A percentile compares a stretch with the other conserved stretches of the same genome.
phyloP scores from a whole-genome alignment of 2,888 invertebrate species.

The Orthosia incerta region DNA sequence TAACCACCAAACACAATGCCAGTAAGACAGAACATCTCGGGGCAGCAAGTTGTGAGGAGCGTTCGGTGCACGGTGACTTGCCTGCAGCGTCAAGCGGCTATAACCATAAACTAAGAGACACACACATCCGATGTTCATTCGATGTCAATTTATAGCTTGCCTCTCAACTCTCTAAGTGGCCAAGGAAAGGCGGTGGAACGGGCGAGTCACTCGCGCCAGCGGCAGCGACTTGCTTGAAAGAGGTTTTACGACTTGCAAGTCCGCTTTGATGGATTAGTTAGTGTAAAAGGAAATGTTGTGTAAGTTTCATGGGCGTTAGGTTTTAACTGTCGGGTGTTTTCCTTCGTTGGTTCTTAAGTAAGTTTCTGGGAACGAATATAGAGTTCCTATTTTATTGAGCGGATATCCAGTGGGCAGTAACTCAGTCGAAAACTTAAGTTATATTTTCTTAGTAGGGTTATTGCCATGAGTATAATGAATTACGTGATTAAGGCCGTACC shows the following conservation, averaged over 20 bases:
- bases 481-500: too few relatives aligned
- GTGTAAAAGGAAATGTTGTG: slow-evolving; percentile 53
- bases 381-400: slow-evolving; percentile 43
- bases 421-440: background rate
- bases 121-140: slow-evolving; percentile 61
- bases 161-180: slow-evolving; percentile 56
- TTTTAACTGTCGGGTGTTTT: slow-evolving; percentile 40
- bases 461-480: background rate
- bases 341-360: slow-evolving; percentile 27
- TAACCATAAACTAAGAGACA: slow-evolving; percentile 65
- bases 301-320: slow-evolving; percentile 47
- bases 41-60: slow-evolving; percentile 22
- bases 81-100: slow-evolving; percentile 36
- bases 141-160: slow-evolving; percentile 65
- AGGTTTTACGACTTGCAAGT: slow-evolving; percentile 43
- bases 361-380: slow-evolving; percentile 34
- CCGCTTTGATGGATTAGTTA: slow-evolving; percentile 54
- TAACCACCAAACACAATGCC: background rate
- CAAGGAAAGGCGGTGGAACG: slow-evolving; percentile 50
- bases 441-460: background rate
- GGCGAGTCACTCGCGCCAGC: slow-evolving; percentile 54
- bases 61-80: slow-evolving; percentile 23
- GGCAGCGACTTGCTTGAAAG: slow-evolving; percentile 38
- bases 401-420: slow-evolving; percentile 37
- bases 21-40: slow-evolving; percentile 13